Conservation (phyloP, 2,113 vertebrate species). For the Ophiodon elongatus region DNA sequence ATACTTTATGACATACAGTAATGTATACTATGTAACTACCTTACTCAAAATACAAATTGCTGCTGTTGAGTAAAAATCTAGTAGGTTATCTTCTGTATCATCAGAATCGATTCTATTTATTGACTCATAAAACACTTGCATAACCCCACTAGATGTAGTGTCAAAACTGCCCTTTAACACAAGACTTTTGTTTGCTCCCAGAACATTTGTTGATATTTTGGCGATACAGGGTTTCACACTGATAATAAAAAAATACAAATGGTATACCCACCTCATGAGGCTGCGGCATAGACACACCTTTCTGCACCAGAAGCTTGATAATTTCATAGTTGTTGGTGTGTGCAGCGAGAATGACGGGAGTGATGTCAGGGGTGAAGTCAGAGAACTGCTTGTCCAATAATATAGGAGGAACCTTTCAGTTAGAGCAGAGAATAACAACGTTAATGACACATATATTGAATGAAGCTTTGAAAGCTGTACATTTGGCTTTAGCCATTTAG, state of each 20-base stretch:
- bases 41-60: background rate
- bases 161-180: background rate
- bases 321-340: constrained; percentile 99
- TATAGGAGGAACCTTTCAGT: constrained; percentile 92
- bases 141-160: background rate
- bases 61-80: background rate
- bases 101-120: background rate
- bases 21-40: background rate
- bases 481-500: background rate
- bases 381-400: constrained; percentile 98
- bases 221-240: background rate
- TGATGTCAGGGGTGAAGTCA: constrained; percentile 98
- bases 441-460: constrained; percentile 11
- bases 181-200: background rate
- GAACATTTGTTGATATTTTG: background rate
- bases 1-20: background rate
- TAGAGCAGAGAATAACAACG: constrained; percentile 19
- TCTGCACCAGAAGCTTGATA: constrained; percentile 98
- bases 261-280: constrained; percentile 88
- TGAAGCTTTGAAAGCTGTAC: constrained; percentile 5
- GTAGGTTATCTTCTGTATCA: background rate
- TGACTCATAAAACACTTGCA: background rate
- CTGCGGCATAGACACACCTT: constrained; percentile 94
- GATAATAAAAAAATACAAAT: background rate
- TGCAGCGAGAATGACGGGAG: constrained; percentile 97